These are phyloP conservation scores for Synergus laeviventris DNA, from an alignment of 2,888 invertebrate species.

Conservation along the genomic window DNA sequence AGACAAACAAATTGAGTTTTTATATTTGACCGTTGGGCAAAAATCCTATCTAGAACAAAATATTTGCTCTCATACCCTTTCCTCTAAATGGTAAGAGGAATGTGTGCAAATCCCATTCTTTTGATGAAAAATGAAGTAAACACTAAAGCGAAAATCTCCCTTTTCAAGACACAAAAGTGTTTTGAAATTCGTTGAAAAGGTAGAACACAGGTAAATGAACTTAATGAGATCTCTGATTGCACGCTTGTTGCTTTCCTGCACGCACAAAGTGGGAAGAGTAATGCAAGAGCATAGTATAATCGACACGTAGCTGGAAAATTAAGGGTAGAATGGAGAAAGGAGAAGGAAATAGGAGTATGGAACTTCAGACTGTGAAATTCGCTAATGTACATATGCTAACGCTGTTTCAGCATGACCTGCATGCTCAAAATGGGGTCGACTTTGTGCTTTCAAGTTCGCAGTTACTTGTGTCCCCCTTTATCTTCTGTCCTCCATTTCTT, in stretches of 20 bases:
- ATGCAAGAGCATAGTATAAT: slow-evolving; percentile 18
- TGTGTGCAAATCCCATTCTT: not conserved
- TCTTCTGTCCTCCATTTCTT: slow-evolving; percentile 8
- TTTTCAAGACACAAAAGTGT: too few relatives aligned
- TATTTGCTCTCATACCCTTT: too few relatives aligned
- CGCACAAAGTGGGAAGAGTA: not conserved
- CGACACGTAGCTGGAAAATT: not conserved
- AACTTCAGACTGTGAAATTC: slow-evolving; percentile 29
- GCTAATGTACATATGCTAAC: slow-evolving; percentile 34
- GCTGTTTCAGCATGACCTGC: slow-evolving; percentile 35
- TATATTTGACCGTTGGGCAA: too few relatives aligned
- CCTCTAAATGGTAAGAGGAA: too few relatives aligned
- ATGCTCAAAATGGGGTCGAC: slow-evolving; percentile 35
- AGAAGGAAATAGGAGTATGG: not conserved
- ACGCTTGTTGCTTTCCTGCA: slow-evolving; percentile 23
- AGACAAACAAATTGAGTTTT: too few relatives aligned
- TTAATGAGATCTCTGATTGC: slow-evolving; percentile 8
- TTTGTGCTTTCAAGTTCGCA: slow-evolving; percentile 38
- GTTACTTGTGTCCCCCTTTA: slow-evolving; percentile 33
- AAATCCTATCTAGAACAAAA: too few relatives aligned
- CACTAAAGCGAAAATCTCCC: too few relatives aligned
- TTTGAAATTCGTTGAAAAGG: not conserved
- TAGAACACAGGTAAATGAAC: not conserved
- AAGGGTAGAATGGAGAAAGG: not conserved
- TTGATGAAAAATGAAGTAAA: not conserved